Base-by-base conservation (phyloP, 2,888 invertebrate genomes). In the Ferdinandea cuprea region DNA sequence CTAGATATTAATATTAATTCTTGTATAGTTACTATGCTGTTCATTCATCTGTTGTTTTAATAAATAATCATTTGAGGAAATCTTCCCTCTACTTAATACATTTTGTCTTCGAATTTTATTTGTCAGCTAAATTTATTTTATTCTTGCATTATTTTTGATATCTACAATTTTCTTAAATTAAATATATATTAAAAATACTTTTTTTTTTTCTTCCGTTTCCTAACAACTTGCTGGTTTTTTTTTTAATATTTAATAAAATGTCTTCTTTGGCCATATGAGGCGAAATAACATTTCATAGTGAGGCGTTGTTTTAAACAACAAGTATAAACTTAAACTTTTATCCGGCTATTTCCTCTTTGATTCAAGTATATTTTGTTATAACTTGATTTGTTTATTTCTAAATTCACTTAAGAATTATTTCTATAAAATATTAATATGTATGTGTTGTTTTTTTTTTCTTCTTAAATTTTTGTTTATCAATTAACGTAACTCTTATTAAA, bases 381-480 rank as follows among this genome's bases (percentile, higher is more conserved):
- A 54, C 56, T 66, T 81, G 44, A 76, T 65, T 74, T 81, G 13
- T 46, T 44, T 83, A 58, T 59, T 73, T 68, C 68, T 79, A 77
- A 68, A 80, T 80, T 79, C 59, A 83, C 61, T 85, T 72, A 73
- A 66, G 25, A 48, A 32, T 66, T 73, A 78, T 68, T 56, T 73
- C 72, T 83, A 83, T 78, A 69, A 84, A 78, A 79, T 69, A 59
- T 79, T 69, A 74, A 79, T 79, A 84, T 84, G 79, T 84, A 73
- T 84, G 44, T 69, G 19, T 73, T n/a, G 59, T 85, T 66, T 30
- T 69, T 35, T 56, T 46, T 68, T 68, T 58, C n/a, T 50, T 44
- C 61, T 72, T 44, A 46, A 44, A 2, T 44, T 44, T 28, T 50
- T 71, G 58, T 74, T 83, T n/a, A 32, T 71, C 35, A 71, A 66